phyloP scores from a whole-genome alignment of 1,140 invertebrate genomes.

The Monochamus saltuarius region DNA sequence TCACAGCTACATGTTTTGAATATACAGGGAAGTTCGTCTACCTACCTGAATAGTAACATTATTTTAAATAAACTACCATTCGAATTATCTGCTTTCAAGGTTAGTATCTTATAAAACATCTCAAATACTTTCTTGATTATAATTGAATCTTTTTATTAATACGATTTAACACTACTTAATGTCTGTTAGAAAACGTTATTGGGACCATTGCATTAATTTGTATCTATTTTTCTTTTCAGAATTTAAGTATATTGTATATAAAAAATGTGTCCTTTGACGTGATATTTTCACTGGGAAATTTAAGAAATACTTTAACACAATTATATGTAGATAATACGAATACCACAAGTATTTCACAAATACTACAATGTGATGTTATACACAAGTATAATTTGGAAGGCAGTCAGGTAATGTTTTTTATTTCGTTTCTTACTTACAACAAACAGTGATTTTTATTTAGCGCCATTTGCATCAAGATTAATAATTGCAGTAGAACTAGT shows the following conservation, averaged over 20 bases:
- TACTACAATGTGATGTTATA: conserved; percentile 77
- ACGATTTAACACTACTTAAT: no score
- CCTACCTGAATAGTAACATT: conserved; percentile 78
- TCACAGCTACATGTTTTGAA: conserved; percentile 68
- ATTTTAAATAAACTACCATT: conserved; percentile 75
- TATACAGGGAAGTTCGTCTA: conserved; percentile 67
- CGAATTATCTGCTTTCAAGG: conserved; percentile 80
- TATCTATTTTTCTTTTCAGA: conserved; percentile 39
- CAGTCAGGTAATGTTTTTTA: conserved; percentile 52
- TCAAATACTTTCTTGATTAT: no score
- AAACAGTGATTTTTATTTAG: no score
- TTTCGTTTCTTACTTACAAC: neutral
- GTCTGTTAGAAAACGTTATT: no score
- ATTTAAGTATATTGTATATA: conserved; percentile 36
- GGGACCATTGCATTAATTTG: no score
- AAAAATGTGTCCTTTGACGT: conserved; percentile 39
- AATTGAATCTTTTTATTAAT: no score
- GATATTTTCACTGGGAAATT: conserved; percentile 55
- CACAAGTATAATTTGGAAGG: conserved; percentile 59
- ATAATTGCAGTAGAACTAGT: no score
- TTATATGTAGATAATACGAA: conserved; percentile 64
- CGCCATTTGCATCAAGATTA: no score
- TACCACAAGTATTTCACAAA: conserved; percentile 64
- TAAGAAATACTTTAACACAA: conserved; percentile 66
- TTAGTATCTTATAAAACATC: conserved; percentile 29